Conservation (phyloP, 2,888 invertebrate genomes). For the Rotaria macrura region DNA sequence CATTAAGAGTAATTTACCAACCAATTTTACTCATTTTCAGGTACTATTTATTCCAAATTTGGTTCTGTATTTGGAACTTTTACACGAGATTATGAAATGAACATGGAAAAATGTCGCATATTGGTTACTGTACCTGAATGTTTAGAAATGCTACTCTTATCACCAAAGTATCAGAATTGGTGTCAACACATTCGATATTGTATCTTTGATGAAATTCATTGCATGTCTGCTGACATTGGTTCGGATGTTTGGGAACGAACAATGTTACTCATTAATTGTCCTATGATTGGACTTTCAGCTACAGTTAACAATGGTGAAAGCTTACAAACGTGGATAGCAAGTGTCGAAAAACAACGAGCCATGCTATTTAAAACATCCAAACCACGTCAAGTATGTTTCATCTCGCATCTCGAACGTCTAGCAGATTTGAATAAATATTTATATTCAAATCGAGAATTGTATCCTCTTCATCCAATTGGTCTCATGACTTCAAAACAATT, state of each 20-base stretch:
- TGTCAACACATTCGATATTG: slow-evolving; percentile 26
- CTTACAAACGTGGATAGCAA: not conserved
- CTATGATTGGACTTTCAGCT: slow-evolving; percentile 31
- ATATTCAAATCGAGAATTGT: not conserved
- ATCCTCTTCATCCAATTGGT: slow-evolving; percentile 21
- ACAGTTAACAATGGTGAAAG: not conserved
- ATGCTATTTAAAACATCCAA: not conserved
- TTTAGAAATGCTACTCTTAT: slow-evolving; percentile 26
- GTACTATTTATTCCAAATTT: not conserved
- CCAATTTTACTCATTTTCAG: not conserved
- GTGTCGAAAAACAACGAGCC: not conserved
- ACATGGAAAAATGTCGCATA: slow-evolving; percentile 26
- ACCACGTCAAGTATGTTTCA: not conserved
- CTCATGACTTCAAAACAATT: slow-evolving; percentile 9
- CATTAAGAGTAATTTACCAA: too few relatives aligned
- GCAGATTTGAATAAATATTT: slow-evolving; percentile 23
- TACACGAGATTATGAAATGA: slow-evolving; percentile 29
- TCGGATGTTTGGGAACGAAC: slow-evolving; percentile 31
- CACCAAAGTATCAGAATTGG: slow-evolving; percentile 23
- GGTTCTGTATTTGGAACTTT: slow-evolving; percentile 26
- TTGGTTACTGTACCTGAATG: slow-evolving; percentile 33
- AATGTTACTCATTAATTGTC: slow-evolving; percentile 32
- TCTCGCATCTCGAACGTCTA: not conserved
- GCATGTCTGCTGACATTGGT: slow-evolving; percentile 23
- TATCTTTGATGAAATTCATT: slow-evolving; percentile 34